phyloP scores from a whole-genome alignment of 2,113 vertebrate genomes.

The Merops nubicus region DNA sequence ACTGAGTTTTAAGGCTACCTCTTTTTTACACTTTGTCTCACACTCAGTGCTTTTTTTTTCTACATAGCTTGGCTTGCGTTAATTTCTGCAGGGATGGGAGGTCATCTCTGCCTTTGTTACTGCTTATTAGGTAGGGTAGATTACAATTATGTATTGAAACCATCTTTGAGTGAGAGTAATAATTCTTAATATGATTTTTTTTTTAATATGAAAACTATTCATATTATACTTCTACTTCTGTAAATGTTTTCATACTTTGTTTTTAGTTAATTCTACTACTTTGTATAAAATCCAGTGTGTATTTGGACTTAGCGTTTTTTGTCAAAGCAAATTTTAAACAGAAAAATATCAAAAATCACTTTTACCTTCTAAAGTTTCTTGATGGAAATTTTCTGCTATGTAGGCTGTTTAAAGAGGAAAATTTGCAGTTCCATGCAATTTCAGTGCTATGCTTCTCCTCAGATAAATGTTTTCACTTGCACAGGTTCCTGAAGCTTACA shows the following conservation, averaged over 20 bases:
- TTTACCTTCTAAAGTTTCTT: neutral
- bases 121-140: neutral
- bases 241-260: neutral
- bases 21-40: neutral
- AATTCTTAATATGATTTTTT: too few relatives aligned
- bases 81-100: neutral
- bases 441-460: neutral
- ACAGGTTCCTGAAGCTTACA: neutral
- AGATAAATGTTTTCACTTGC: neutral
- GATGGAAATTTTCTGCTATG: neutral
- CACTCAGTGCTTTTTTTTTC: neutral
- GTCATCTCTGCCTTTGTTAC: neutral
- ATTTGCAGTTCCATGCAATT: neutral
- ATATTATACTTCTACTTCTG: neutral
- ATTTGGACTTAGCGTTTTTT: neutral
- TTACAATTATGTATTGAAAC: neutral
- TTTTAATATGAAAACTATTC: too few relatives aligned
- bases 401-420: neutral
- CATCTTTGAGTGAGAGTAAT: neutral
- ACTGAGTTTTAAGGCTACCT: neutral
- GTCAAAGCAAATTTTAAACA: neutral
- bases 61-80: neutral
- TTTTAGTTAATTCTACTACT: neutral
- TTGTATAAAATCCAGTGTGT: neutral
- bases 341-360: neutral